Base-by-base conservation (phyloP, 2,113 vertebrate species). In the Columbina picui region DNA sequence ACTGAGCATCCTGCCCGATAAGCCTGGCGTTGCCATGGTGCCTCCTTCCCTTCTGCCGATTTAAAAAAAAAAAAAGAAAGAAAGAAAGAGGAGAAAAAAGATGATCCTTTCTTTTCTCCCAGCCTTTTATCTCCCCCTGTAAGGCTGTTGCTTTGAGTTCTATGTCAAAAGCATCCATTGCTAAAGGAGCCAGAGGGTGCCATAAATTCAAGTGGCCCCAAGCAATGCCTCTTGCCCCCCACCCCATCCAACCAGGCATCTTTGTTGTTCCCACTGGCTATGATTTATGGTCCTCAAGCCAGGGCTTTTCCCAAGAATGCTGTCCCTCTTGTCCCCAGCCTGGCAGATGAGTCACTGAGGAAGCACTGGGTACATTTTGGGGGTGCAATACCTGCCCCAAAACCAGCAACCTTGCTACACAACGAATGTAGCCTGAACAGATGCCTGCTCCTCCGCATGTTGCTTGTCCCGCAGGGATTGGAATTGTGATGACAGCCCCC, bases 21-120 rank as follows among this genome's bases (percentile, higher is more conserved):
- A 76, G 32, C 30, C 60, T 53, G 29, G 2, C 0, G 96, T 98
- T 98, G 94, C 97, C 96, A 98, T 96, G 97, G 96, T 29, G 70
- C 85, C 89, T 87, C 12, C 39, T 87, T 63, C 94, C 86, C 50
- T 43, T 92, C 45, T 36, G n/a, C 34, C 39, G 52, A 85, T 61
- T 70, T 7, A 7, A 60, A 45, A 83, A 78, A 52, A 85, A 82
- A n/a, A 78, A 84, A 85, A 68, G n/a, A 11, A 45, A 43, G 34
- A 73, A 56, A 2, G 10, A 67, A 78, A 79, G 76, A 71, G 11
- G 63, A 90, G 86, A 76, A 64, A 63, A 94, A 92, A 49, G 73
- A 94, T 96, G 96, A 96, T 97, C 79, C 84, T 94, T 96, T 96
- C 67, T 96, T 96, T 92, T 85, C 89, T 84, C 64, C 45, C 15